A percentile compares a stretch with the other conserved stretches of the same genome.
phyloP scores from a whole-genome alignment of 2,888 invertebrate species.

The Ernsta delagoae region DNA sequence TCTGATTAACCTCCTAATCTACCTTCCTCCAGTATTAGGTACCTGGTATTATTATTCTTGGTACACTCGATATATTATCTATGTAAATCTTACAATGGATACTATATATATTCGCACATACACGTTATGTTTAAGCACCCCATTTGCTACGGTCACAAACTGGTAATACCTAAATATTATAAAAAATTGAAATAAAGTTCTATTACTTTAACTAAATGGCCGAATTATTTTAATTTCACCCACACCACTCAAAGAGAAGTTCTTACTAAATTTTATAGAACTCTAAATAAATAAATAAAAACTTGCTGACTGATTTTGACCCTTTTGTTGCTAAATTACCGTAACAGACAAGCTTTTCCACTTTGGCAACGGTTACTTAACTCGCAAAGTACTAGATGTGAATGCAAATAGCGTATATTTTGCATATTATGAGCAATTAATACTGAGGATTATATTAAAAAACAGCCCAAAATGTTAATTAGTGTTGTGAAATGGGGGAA shows the following conservation, averaged over 20 bases:
- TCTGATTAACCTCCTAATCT: too few relatives aligned
- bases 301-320: too few relatives aligned
- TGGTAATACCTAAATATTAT: too few relatives aligned
- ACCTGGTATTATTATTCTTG: too few relatives aligned
- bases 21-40: too few relatives aligned
- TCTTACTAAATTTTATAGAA: not conserved
- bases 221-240: too few relatives aligned
- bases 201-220: not conserved
- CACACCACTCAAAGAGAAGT: too few relatives aligned
- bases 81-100: too few relatives aligned
- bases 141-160: too few relatives aligned
- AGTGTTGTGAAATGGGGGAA: slow-evolving; percentile 20
- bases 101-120: too few relatives aligned
- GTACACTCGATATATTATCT: too few relatives aligned
- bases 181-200: not conserved
- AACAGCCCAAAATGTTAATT: slow-evolving; percentile 19
- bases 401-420: slow-evolving; percentile 22
- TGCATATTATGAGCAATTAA: slow-evolving; percentile 33
- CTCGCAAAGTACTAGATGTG: slow-evolving; percentile 14
- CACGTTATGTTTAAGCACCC: too few relatives aligned
- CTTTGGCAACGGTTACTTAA: slow-evolving; percentile 5
- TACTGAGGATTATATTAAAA: slow-evolving; percentile 27
- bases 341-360: slow-evolving; percentile 15
- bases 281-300: not conserved
- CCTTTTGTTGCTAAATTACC: not conserved